Base-by-base conservation (phyloP, 2,888 invertebrate species). In the Antheraea assamensis region DNA sequence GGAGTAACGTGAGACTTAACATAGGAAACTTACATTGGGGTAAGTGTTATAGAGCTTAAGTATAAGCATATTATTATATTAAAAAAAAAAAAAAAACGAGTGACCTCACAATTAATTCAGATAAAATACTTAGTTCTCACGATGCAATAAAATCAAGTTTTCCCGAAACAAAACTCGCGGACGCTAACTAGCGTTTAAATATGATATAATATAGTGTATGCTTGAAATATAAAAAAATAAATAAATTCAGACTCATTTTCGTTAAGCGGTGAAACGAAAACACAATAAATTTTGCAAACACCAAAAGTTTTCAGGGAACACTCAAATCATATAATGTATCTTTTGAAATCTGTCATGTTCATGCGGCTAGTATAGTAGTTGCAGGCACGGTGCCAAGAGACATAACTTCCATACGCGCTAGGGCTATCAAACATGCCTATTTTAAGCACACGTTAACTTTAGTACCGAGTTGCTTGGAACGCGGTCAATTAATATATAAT, bases 311-410 rank as follows among this genome's bases (percentile, higher is more conserved):
- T 68, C 31, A 35, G 35, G 35, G 68, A 68, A 21, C 35, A 24
- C 21, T 72, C 73, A 72, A 74, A 80, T 77, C 72, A 73, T 72
- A 75, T 78, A 78, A 80, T 80, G 74, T 76, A 80, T 82, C 79
- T 76, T 76, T 72, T 77, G 72, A 78, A 78, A 80, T 76, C 79
- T 80, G 80, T 80, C 79, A 78, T 71, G 71, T 73, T 73, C 49
- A 47, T 49, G 31, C 30, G 61, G 42, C 42, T 55, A 55, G 55
- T 52, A 52, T 49, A 71, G 58, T 68, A 49, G 21, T 72, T 8
- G 71, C 61, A 52, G 75, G 75, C 75, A 68, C 73, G 8, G 72
- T 80, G 88, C 87, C 88, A 88, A 86, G 77, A 81, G 76, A 77
- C 80, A 79, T 71, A 78, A 79, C 83, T 85, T 85, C 81, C 80